phyloP scores from a whole-genome alignment of 2,113 vertebrate genomes.

The Neodon shergylaensis region DNA sequence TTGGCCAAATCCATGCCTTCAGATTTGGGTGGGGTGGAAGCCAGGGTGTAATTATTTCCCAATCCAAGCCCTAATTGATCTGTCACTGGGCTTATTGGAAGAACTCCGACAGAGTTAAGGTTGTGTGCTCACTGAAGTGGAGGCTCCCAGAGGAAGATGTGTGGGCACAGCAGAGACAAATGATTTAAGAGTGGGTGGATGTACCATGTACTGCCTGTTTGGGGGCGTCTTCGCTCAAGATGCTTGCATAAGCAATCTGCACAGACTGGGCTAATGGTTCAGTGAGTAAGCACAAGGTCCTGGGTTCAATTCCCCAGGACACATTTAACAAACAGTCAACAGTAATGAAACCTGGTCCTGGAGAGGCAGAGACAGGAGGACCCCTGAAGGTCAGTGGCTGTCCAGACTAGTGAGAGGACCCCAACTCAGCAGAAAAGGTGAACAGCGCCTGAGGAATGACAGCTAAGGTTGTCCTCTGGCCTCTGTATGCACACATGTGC shows the following conservation, averaged over 20 bases:
- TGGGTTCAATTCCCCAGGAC: background rate
- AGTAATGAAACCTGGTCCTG: background rate
- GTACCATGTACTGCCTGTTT: background rate
- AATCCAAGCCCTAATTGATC: background rate
- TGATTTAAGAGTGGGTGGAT: background rate
- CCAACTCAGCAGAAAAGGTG: background rate
- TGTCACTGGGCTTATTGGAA: background rate
- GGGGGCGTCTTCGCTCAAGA: fast-evolving
- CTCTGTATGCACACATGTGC: background rate
- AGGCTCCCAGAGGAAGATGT: background rate
- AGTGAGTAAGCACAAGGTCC: background rate
- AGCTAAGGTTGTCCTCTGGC: background rate
- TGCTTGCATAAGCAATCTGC: background rate
- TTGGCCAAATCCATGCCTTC: background rate
- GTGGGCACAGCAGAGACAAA: background rate
- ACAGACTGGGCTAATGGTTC: background rate
- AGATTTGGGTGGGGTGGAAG: background rate
- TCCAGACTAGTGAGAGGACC: background rate
- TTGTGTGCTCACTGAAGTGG: too few relatives aligned
- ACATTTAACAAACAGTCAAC: background rate
- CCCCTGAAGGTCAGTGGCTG: too few relatives aligned
- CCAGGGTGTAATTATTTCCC: background rate
- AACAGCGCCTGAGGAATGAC: too few relatives aligned
- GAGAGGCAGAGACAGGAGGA: background rate
- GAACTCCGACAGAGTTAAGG: fast-evolving